Base-by-base conservation (phyloP, 2,113 vertebrate genomes). In the Periophthalmus modestus region DNA sequence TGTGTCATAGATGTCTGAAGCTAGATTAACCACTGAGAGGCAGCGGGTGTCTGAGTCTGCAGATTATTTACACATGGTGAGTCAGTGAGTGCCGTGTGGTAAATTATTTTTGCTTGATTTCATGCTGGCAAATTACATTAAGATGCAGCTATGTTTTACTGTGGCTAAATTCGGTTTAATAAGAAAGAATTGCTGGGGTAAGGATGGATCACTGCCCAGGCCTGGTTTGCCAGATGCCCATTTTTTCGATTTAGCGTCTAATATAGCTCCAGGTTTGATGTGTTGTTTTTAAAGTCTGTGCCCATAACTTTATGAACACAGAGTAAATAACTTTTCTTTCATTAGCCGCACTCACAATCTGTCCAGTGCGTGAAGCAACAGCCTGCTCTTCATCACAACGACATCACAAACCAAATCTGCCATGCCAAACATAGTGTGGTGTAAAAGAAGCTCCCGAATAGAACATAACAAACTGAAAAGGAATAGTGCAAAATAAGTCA, bases 81-180 rank as follows among this genome's bases (percentile, higher is more conserved):
- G 55, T 73, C 71, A 71, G 66, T 73, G 77, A 87, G 86, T 82
- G 73, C 55, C 46, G 68, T 74, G 62, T 73, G 81, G 78, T 82
- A 74, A 84, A 85, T 90, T 87, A 83, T 89, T 90, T 85, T 80
- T 86, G 87, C 86, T 90, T 91, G 86, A 89, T 90, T 90, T 89
- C 80, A 89, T 92, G 91, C 74, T 33, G 69, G 77, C 67, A 91
- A 91, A 89, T 91, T 88, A 81, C 75, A 90, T 90, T 91, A 84
- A 73, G 68, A 86, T 82, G 78, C 72, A 55, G 74, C 61, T 71
- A 39, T 36, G 57, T 77, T 78, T 80, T 71, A 57, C 66, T 69
- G 50, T 70, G 75, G 72, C 59, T 7, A 71, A 83, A 79, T 77
- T 62, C 18, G 71, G 66, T 77, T 85, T 84, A 84, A 87, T 85